Evolutionary conservation across 2,797 vertebrate genomes (phyloP).

Genomic region (Mormyrops boulengeri): DNA sequence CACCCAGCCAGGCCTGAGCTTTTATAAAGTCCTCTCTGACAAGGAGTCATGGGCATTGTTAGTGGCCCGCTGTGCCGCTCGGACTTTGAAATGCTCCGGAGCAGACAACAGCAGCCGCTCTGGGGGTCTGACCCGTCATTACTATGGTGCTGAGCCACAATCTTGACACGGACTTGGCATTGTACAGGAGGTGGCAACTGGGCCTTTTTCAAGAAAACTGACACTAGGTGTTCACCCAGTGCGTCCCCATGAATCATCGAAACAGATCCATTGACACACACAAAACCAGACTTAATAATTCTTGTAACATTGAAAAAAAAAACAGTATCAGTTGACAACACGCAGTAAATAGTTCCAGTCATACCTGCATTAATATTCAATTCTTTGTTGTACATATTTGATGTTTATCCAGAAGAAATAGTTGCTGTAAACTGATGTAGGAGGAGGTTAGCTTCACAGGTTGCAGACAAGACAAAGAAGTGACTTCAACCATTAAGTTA

Average conservation of each 20-base stretch:
- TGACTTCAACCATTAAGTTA: background rate
- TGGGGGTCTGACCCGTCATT: background rate
- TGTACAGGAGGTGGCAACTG: background rate
- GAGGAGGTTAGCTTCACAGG: background rate
- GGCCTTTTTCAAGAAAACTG: background rate
- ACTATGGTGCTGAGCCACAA: background rate
- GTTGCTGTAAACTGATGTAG: background rate
- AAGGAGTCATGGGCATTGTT: background rate
- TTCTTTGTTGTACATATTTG: background rate
- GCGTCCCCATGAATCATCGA: background rate
- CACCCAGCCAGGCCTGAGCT: background rate
- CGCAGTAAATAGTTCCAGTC: background rate
- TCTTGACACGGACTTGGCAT: background rate
- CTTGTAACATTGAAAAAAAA: background rate
- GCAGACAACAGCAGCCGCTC: background rate
- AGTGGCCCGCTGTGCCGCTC: background rate
- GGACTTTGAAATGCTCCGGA: background rate
- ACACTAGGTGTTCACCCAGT: constrained; percentile 3
- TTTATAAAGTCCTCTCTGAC: background rate
- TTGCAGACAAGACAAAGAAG: background rate
- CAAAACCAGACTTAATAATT: constrained; percentile 5
- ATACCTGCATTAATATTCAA: background rate
- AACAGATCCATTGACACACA: constrained; percentile 2
- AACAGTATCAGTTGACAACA: background rate
- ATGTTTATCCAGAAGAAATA: background rate